Conservation (phyloP, 2,113 vertebrate species). For the Oryzias javanicus region DNA sequence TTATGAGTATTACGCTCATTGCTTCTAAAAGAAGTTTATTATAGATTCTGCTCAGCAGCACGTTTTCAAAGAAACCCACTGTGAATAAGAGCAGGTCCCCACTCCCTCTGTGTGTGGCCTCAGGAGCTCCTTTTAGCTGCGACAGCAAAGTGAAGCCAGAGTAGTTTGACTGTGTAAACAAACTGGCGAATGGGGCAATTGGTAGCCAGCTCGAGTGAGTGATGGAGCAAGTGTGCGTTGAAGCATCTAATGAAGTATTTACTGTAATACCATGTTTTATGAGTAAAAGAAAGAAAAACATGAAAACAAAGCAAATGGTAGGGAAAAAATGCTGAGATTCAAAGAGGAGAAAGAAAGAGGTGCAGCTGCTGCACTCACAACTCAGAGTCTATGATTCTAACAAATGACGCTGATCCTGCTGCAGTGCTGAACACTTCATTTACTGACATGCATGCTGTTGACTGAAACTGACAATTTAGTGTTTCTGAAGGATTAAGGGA, state of each 20-base stretch:
- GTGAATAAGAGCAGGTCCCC: slow-evolving; percentile 50
- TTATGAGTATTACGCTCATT: slow-evolving; percentile 16
- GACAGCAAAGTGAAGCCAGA: slow-evolving; percentile 51
- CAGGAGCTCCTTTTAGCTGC: slow-evolving; percentile 41
- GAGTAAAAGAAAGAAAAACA: slow-evolving; percentile 63
- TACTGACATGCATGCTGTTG: neutral
- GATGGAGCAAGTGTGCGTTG: slow-evolving; percentile 72
- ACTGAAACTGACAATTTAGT: slow-evolving; percentile 12
- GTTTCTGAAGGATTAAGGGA: slow-evolving; percentile 38
- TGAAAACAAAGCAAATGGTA: slow-evolving; percentile 47
- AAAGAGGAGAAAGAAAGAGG: slow-evolving; percentile 24
- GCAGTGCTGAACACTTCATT: neutral
- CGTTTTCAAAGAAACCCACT: slow-evolving; percentile 34
- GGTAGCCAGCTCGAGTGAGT: slow-evolving; percentile 69
- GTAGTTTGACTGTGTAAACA: slow-evolving; percentile 71
- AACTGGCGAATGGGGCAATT: slow-evolving; percentile 73
- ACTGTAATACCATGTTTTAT: slow-evolving; percentile 67
- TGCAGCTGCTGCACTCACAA: slow-evolving; percentile 40
- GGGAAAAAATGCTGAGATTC: slow-evolving; percentile 33
- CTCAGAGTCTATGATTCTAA: slow-evolving; percentile 28
- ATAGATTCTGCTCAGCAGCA: slow-evolving; percentile 38
- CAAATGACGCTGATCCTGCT: slow-evolving; percentile 43
- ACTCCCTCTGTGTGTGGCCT: slow-evolving; percentile 71
- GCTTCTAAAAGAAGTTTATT: slow-evolving; percentile 31
- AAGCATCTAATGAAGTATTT: slow-evolving; percentile 75